Base-by-base conservation (phyloP, 2,797 vertebrate genomes). In the Parauchenoglanis ngamensis region DNA sequence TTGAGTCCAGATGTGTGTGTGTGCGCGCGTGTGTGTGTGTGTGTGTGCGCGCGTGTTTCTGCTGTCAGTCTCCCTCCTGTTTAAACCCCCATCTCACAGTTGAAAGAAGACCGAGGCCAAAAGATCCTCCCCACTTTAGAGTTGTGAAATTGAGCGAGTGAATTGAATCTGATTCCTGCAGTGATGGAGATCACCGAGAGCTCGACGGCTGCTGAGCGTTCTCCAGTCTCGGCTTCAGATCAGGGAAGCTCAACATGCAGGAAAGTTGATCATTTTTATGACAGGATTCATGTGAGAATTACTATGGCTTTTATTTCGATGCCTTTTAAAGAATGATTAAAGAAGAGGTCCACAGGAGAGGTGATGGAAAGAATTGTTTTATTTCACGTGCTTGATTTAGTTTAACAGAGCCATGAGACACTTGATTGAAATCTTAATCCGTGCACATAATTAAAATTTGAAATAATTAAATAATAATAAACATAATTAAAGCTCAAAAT, bases 1-100 rank as follows among this genome's bases (percentile, higher is more conserved):
- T 92, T 91, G 63, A 90, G 87, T 93, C 92, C 94, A 94, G 92
- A 93, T 94, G 76, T 78, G 76, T 19, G 49, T 54, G 73, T 8
- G 44, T 28, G 75, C 3, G 75, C 54, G 49, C 19, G 25, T 19
- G 49, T 28, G 25, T 28, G 46, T 19, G 49, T 19, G 49, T 19
- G 73, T 28, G 25, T 40, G 28, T 44, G 68, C 8, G 15, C 19
- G 12, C 7, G 67, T 25, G 70, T 72, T 7, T 2, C 4, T 0
- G 11, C 23, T 49, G 72, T 49, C 72, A 46, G 10, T 75, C 72
- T 52, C 11, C 11, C 11, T 56, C 75, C n/a, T 56, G 49, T 56
- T 77, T 77, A 77, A 77, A 77, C 15, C 75, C n/a, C 52, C 35
- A 56, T 77, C 49, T 77, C n/a, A 28, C 75, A 77, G 75, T 2